Conservation (phyloP, 1,140 invertebrate species). For the Physella acuta region DNA sequence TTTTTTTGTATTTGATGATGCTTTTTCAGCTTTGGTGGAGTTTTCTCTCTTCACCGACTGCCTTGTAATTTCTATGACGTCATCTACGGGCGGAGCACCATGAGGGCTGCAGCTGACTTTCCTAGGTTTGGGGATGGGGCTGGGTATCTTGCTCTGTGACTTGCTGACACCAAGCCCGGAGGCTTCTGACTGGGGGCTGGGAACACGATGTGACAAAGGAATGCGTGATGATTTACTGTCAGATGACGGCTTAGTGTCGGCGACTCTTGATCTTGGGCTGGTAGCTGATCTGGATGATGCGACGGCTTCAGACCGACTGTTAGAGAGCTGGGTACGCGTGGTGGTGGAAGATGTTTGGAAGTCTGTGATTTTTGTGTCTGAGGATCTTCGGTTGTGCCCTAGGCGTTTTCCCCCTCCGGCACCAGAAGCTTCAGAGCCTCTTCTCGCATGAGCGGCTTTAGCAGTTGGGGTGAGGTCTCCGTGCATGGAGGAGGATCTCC, state of each 20-base stretch:
- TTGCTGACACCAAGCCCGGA: not conserved
- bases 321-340: not conserved
- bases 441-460: not conserved
- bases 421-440: constrained; percentile 13
- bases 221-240: constrained; percentile 14
- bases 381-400: constrained; percentile 8
- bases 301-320: not conserved
- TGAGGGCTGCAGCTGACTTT: constrained; percentile 17
- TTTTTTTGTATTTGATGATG: constrained; percentile 25
- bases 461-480: constrained; percentile 14
- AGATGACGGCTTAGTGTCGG: not conserved
- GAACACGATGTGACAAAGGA: constrained; percentile 19
- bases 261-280: not conserved
- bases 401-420: not conserved
- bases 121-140: constrained; percentile 16
- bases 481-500: constrained; percentile 3
- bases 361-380: constrained; percentile 20
- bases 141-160: not conserved
- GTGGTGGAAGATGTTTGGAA: constrained; percentile 1
- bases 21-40: constrained; percentile 9
- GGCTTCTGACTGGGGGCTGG: constrained; percentile 20
- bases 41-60: constrained; percentile 30
- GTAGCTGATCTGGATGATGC: not conserved
- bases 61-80: constrained; percentile 39
- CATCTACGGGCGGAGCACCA: constrained; percentile 38